Evolutionary conservation across 2,113 vertebrate genomes (phyloP).

Genomic region (Marcusenius ussheri): DNA sequence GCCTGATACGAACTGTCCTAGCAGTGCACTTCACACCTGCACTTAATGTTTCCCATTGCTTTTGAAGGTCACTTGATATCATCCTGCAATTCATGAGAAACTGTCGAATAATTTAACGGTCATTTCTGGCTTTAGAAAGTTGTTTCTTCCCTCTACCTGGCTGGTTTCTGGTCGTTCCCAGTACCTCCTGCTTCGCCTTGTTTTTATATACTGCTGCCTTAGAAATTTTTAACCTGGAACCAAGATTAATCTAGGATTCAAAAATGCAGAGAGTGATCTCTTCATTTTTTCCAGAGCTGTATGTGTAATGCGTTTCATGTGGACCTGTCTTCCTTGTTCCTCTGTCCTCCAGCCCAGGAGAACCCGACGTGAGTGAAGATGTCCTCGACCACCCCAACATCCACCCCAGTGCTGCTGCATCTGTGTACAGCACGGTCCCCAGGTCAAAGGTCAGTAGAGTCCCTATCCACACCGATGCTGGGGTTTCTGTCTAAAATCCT

Average conservation of each 20-base stretch:
- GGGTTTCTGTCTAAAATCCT: not conserved
- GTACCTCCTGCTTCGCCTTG: no score
- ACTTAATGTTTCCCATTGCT: no score
- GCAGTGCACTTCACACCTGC: no score
- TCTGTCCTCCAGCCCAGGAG: slow-evolving; percentile 32
- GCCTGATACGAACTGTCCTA: no score
- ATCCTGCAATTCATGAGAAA: no score
- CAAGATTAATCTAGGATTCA: not conserved
- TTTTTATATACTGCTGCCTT: no score
- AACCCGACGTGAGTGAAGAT: not conserved
- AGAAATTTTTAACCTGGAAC: not conserved
- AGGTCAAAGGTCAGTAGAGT: slow-evolving; percentile 57
- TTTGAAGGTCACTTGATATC: no score
- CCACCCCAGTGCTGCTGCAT: not conserved
- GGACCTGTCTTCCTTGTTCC: not conserved
- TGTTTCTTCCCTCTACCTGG: no score
- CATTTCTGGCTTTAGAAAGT: no score
- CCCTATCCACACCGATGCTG: not conserved
- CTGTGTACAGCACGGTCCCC: slow-evolving; percentile 39
- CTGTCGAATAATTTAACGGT: no score
- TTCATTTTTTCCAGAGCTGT: not conserved
- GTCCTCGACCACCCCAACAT: not conserved
- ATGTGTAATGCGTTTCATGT: not conserved
- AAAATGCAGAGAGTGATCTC: not conserved
- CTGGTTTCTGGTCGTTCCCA: no score